These are phyloP conservation scores for Buphagus erythrorhynchus DNA, from an alignment of 2,797 vertebrate species.

Conservation along the genomic window DNA sequence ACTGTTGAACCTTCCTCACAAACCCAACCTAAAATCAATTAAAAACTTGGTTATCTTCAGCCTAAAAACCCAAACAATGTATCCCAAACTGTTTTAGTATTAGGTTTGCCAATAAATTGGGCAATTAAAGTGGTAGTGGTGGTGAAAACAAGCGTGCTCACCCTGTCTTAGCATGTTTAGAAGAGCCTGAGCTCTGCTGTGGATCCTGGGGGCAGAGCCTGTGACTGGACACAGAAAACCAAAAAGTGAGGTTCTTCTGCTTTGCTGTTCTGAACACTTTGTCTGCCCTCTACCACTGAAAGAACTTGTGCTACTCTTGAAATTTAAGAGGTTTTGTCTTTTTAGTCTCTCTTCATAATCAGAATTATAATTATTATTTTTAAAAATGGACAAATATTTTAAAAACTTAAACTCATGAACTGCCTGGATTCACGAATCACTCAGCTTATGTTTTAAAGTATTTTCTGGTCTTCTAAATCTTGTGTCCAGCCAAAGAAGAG, in stretches of 20 bases:
- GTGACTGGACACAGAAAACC: neutral
- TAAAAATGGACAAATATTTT: neutral
- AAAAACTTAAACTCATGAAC: neutral
- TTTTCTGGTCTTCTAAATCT: neutral
- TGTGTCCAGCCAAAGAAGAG: neutral
- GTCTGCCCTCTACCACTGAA: neutral
- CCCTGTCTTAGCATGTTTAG: neutral
- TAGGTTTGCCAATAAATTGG: neutral
- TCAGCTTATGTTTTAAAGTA: neutral
- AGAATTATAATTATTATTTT: neutral
- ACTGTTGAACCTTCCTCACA: neutral
- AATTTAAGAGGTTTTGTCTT: neutral
- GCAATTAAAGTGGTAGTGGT: neutral
- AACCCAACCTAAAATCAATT: neutral
- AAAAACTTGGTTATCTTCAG: neutral
- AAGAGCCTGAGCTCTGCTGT: neutral
- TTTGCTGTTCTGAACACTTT: neutral
- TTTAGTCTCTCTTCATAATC: neutral
- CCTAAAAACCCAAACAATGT: neutral
- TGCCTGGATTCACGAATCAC: neutral
- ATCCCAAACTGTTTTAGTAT: neutral
- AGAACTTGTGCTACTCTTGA: neutral
- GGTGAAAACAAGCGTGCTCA: neutral
- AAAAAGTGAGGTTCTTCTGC: neutral
- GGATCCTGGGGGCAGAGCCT: neutral